phyloP scores from a whole-genome alignment of 2,797 vertebrate species.

The Molossus molossus region DNA sequence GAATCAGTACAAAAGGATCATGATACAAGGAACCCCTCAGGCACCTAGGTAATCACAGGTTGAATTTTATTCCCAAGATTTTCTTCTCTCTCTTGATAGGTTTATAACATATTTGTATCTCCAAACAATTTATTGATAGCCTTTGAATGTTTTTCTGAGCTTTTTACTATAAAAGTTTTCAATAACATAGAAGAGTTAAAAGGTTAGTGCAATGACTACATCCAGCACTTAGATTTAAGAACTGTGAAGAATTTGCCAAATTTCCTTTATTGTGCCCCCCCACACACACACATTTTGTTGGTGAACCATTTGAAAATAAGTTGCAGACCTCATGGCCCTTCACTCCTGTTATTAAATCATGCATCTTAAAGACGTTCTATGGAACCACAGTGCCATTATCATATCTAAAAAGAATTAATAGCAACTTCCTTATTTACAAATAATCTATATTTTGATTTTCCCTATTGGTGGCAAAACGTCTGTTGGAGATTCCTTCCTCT shows the following conservation, averaged over 20 bases:
- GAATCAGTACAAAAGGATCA: not conserved
- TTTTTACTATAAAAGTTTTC: constrained; percentile 3
- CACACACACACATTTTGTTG: not conserved
- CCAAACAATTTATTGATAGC: not conserved
- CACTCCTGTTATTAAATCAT: not conserved
- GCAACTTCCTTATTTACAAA: not conserved
- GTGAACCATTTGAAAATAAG: constrained; percentile 9
- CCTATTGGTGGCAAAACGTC: not conserved
- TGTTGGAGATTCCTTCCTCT: not conserved
- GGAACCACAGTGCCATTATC: not conserved
- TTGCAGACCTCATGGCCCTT: not conserved
- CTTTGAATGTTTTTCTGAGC: not conserved
- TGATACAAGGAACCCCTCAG: not conserved
- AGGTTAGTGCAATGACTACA: not conserved
- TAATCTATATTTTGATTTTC: not conserved
- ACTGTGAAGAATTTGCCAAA: not conserved
- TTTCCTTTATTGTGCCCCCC: not conserved
- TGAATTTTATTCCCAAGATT: not conserved
- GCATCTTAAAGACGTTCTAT: not conserved
- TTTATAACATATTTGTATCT: constrained; percentile 1
- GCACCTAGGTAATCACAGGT: not conserved
- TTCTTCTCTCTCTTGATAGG: constrained; percentile 6
- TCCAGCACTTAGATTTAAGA: not conserved
- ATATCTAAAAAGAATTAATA: not conserved
- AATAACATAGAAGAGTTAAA: not conserved